Percentiles rank a stretch among this genome's conserved stretches.
Evolutionary conservation across 2,113 vertebrate species (phyloP).

Genomic region (Glaucomys volans): DNA sequence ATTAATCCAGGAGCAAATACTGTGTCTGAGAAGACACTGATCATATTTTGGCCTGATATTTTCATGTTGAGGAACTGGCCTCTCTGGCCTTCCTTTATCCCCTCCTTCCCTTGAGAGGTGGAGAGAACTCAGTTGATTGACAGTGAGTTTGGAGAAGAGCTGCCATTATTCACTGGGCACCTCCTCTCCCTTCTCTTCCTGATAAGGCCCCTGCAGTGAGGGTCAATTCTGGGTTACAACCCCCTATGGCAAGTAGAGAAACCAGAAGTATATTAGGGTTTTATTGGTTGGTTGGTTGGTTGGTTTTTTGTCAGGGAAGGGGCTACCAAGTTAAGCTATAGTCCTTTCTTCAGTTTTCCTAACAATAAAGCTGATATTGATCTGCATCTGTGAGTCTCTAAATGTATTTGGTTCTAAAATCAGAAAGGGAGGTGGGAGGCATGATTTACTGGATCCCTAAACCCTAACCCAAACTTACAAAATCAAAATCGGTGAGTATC

Average conservation of each 20-base stretch:
- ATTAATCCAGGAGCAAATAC: too few species aligned
- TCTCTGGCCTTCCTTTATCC: neutral
- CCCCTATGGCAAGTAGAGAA: neutral
- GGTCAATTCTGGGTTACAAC: neutral
- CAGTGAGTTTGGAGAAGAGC: neutral
- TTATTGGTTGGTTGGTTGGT: too few species aligned
- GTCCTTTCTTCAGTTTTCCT: neutral
- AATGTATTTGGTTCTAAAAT: neutral
- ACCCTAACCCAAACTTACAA: neutral
- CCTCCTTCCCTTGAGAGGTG: neutral
- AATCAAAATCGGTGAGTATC: neutral
- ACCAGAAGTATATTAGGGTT: neutral
- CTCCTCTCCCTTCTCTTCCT: neutral
- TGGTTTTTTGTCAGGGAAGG: too few species aligned
- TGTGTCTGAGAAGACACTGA: neutral
- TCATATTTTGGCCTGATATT: neutral
- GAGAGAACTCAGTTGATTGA: neutral
- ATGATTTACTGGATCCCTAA: neutral
- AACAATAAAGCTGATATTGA: neutral
- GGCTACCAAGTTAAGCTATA: neutral
- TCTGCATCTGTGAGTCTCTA: neutral
- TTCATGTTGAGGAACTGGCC: neutral
- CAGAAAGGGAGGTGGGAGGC: neutral
- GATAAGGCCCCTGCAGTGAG: rapidly evolving
- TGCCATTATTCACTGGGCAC: neutral